Evolutionary conservation across 2,888 invertebrate species (phyloP).

Genomic region (Tuta absoluta): DNA sequence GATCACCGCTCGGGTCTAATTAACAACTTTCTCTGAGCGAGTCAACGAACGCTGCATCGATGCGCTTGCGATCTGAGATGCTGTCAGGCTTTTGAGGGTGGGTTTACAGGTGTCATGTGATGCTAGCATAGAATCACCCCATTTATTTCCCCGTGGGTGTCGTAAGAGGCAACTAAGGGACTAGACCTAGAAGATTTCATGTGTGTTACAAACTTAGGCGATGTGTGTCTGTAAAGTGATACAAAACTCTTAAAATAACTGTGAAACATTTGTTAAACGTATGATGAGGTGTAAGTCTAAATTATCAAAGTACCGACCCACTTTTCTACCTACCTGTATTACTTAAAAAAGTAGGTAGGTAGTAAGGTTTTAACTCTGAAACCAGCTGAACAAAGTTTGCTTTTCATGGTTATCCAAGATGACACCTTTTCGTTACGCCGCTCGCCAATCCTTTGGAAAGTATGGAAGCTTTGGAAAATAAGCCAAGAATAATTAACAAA

Average conservation of each 20-base stretch:
- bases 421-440: conserved; percentile 8
- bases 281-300: no score
- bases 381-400: conserved; percentile 18
- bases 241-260: no score
- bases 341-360: not conserved
- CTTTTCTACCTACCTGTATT: not conserved
- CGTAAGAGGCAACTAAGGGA: no score
- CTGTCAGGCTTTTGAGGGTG: not conserved
- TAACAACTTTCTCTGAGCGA: conserved; percentile 73
- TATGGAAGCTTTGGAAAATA: conserved; percentile 17
- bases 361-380: not conserved
- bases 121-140: not conserved
- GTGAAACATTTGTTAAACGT: no score
- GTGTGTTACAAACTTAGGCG: no score
- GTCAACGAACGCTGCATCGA: conserved; percentile 61
- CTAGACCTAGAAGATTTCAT: no score
- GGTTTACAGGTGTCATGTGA: not conserved
- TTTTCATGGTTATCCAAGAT: not conserved
- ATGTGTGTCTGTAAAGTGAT: no score
- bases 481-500: no score
- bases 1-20: conserved; percentile 62
- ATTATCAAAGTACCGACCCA: no score
- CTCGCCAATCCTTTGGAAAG: not conserved
- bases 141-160: no score
- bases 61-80: not conserved